Evolutionary conservation across 2,797 vertebrate species (phyloP), one percentile per base, ranked within the genome.

Genomic region (Cossypha niveicapilla): DNA sequence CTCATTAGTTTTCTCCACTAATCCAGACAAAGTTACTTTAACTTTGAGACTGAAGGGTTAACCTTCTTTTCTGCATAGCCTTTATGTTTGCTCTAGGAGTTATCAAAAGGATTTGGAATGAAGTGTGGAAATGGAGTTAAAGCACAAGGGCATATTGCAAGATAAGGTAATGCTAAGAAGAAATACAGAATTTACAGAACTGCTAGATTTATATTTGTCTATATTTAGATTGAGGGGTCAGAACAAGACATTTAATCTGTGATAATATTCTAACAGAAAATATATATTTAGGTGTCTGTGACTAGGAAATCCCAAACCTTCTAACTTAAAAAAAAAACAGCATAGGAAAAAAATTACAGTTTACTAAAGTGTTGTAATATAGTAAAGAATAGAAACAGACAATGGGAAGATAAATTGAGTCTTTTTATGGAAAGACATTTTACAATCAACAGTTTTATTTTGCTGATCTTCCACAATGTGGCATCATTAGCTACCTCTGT

Each of bases 51-150:
- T 42, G 45, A 90, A 82, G 72, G 48, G 71, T 91, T 92, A 92
- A 78, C 84, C 25, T 67, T 72, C 58, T 92, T 83, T 85, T 28
- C 34, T 80, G 7, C 1, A 5, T 82, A 39, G 13, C 15, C 13
- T 75, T 18, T 78, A 11, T 86, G 25, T 93, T 92, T 94, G 48
- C 35, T 63, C 4, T 89, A 87, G 45, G 45, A 73, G 24, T 87
- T 94, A 91, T 61, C 50, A 74, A 88, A 88, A 80, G 65, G 32
- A 80, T 93, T 94, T 77, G 48, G 61, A 92, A 79, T 34, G 30
- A 67, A 74, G 32, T 67, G n/a, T 44, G 57, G 42, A 87, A 82
- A 86, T 53, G 11, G 63, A 91, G 57, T 74, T 25, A 86, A 89
- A 91, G 25, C 39, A 67, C 21, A 93, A 85, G 54, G 42, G 4